Base-by-base conservation (phyloP, 2,113 vertebrate genomes). In the Elachura formosa region DNA sequence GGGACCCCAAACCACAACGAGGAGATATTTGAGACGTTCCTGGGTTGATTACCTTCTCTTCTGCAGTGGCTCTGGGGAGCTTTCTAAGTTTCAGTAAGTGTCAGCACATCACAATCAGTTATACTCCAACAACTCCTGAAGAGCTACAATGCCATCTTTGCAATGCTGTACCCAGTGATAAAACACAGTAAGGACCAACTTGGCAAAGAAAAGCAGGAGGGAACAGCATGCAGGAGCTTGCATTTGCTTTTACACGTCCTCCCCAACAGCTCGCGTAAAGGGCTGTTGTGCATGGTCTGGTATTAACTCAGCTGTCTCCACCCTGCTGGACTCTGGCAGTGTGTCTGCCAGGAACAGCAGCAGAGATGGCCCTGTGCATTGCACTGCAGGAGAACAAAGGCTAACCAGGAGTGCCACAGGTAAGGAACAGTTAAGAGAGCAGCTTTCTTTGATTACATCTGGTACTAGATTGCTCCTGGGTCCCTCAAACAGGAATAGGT, bases 281-380 rank as follows among this genome's bases (percentile, higher is more conserved):
- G 33, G 48, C 18, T 1, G 0, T 15, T 61, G 40, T 76, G 46
- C 20, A 41, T 46, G 45, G 64, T 45, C 45, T 72, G 38, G 18
- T 20, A 33, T 71, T 74, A 66, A 51, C 58, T 82, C 28, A 5
- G 45, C 41, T 74, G 40, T 40, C 16, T 25, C 34, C 69, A 31
- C 28, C 20, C 22, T 31, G 22, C 48, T 52, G 81, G 74, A 26
- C 56, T 63, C 77, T 61, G 56, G 25, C 74, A 66, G 52, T 5
- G 34, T 14, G 8, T 23, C 34, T 54, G 51, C 36, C n/a, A 82
- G 36, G 40, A 58, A 4, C 2, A 67, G 29, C 59, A 74, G 38
- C 0, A 0, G 64, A 59, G 36, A 14, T 2, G 1, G 28, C 34
- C 59, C 64, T 6, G 2, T 11, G 33, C 31, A 16, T 54, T 66